A percentile compares a stretch with the other conserved stretches of the same genome.
These are phyloP conservation scores for Rotaria socialis DNA, from an alignment of 2,888 invertebrate genomes.

Conservation along the genomic window DNA sequence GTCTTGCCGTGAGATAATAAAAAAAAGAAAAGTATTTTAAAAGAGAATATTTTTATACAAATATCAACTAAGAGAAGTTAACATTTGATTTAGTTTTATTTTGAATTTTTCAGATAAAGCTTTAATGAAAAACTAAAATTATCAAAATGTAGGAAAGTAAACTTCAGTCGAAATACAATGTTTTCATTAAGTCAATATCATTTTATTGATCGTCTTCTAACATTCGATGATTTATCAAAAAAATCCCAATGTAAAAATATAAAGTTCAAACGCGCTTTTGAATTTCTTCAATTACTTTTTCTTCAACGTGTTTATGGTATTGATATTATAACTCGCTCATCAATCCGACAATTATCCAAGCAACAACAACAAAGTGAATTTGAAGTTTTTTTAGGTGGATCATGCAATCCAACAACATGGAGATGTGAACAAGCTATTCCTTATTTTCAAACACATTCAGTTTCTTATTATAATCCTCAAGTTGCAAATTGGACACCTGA, in stretches of 20 bases:
- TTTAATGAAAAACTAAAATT: too few relatives aligned
- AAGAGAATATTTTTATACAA: too few relatives aligned
- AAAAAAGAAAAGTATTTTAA: too few relatives aligned
- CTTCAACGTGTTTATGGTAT: neutral
- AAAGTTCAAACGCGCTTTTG: slow-evolving; percentile 1
- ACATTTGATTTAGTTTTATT: too few relatives aligned
- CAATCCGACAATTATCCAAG: neutral
- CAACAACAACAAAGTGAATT: neutral
- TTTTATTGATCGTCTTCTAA: neutral
- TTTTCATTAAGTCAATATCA: neutral
- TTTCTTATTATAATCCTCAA: slow-evolving; percentile 99
- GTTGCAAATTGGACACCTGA: slow-evolving; percentile 90
- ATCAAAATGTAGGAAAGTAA: too few relatives aligned
- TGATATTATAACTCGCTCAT: neutral
- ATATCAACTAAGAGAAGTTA: too few relatives aligned
- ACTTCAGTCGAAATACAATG: neutral
- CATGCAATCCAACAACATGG: slow-evolving; percentile 98
- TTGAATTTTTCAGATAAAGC: too few relatives aligned
- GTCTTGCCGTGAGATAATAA: too few relatives aligned
- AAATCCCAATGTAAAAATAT: neutral
- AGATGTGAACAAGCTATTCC: slow-evolving; percentile 92
- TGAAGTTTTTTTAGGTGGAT: slow-evolving; percentile 89
- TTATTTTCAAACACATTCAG: slow-evolving; percentile 80
- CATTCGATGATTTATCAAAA: neutral
- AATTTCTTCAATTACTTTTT: slow-evolving; percentile 10